phyloP scores from a whole-genome alignment of 2,797 vertebrate genomes.

The Danio aesculapii region DNA sequence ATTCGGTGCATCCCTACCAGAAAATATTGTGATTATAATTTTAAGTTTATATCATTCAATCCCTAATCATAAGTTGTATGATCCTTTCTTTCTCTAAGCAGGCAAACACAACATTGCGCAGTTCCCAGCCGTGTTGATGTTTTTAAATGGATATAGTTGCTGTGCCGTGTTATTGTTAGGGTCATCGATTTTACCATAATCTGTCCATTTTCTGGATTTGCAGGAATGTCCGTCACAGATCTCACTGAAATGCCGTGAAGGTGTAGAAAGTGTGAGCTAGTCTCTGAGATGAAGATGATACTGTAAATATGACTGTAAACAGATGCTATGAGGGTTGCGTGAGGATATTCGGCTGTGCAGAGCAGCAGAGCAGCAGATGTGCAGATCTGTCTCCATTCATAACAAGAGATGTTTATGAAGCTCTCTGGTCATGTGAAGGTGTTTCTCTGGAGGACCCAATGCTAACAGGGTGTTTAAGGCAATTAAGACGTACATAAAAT shows the following conservation, averaged over 20 bases:
- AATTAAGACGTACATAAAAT: background rate
- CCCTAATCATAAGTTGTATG: background rate
- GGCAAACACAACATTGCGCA: background rate
- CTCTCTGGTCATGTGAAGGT: background rate
- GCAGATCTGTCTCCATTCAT: conserved; percentile 10
- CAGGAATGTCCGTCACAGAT: background rate
- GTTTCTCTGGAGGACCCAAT: background rate
- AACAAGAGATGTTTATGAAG: background rate
- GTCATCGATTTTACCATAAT: conserved; percentile 11
- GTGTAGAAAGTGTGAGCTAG: background rate
- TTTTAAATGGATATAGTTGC: background rate
- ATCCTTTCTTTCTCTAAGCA: background rate
- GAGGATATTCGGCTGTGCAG: conserved; percentile 3
- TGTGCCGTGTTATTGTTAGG: background rate
- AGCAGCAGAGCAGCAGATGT: background rate
- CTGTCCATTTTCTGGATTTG: background rate
- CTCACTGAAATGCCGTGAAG: background rate
- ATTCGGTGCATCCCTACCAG: too few species aligned
- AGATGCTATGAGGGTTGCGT: conserved; percentile 21
- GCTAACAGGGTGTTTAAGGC: conserved; percentile 14
- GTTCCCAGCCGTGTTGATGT: background rate
- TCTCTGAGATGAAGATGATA: background rate
- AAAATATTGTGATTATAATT: too few species aligned
- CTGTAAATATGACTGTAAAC: conserved; percentile 25
- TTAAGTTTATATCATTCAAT: too few species aligned